Evolutionary conservation across 2,113 vertebrate genomes (phyloP).

Genomic region (Pheucticus melanocephalus): DNA sequence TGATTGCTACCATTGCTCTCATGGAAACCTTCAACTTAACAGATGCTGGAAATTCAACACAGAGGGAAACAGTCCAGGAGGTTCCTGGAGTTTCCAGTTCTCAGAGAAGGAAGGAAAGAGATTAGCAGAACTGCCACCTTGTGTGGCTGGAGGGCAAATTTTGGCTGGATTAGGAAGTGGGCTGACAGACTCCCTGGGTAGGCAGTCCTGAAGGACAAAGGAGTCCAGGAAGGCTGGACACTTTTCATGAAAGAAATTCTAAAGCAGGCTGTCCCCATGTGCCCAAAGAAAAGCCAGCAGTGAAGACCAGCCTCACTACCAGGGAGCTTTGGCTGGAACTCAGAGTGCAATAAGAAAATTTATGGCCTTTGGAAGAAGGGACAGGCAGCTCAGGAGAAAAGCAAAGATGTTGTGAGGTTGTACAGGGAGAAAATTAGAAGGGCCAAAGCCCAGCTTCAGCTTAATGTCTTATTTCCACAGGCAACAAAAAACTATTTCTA

Average conservation of each 20-base stretch:
- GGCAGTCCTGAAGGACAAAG: background rate
- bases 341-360: background rate
- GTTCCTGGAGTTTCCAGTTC: background rate
- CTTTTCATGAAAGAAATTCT: background rate
- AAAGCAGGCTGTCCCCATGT: background rate
- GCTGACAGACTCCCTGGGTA: background rate
- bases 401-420: rapidly evolving
- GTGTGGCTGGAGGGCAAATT: background rate
- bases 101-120: background rate
- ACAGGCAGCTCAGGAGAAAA: background rate
- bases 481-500: background rate
- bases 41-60: background rate
- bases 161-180: background rate
- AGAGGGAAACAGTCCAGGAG: background rate
- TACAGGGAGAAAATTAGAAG: background rate
- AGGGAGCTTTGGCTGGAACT: background rate
- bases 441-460: background rate
- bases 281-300: background rate
- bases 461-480: background rate
- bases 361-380: background rate
- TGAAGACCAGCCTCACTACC: background rate
- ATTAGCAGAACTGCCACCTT: background rate
- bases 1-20: rapidly evolving
- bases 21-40: background rate
- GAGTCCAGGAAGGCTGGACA: background rate